These are phyloP conservation scores for Pachyrhynchus sulphureomaculatus DNA, from an alignment of 1,140 invertebrate genomes.

Conservation along the genomic window DNA sequence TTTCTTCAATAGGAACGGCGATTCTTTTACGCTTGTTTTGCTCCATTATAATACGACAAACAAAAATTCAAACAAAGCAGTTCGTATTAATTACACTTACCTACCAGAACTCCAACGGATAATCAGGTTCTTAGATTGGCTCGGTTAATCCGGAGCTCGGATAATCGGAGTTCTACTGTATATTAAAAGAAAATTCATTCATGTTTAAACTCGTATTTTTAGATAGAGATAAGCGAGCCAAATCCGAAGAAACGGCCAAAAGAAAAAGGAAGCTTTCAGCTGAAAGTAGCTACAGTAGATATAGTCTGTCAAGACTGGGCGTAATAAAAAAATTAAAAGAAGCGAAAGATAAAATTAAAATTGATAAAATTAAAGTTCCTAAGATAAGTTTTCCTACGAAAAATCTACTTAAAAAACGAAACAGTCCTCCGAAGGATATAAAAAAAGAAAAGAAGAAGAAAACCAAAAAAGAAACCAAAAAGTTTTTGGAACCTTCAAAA, in stretches of 20 bases:
- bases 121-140: too few relatives aligned
- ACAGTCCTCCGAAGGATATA: constrained; percentile 2
- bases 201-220: too few relatives aligned
- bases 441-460: constrained; percentile 6
- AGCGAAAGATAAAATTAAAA: constrained; percentile 45
- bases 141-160: too few relatives aligned
- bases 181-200: too few relatives aligned
- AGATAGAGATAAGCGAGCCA: constrained; percentile 19
- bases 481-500: constrained; percentile 8
- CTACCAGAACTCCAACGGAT: too few relatives aligned
- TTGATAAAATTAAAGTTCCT: constrained; percentile 46
- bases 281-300: constrained; percentile 46
- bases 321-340: constrained; percentile 44
- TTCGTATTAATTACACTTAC: too few relatives aligned
- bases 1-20: too few relatives aligned
- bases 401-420: constrained; percentile 20
- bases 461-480: constrained; percentile 7
- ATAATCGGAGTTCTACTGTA: too few relatives aligned
- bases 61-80: too few relatives aligned
- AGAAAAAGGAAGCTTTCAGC: constrained; percentile 46
- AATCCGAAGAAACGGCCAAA: constrained; percentile 30
- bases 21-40: too few relatives aligned
- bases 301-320: constrained; percentile 43
- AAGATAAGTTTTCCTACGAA: constrained; percentile 39
- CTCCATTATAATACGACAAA: too few relatives aligned